Evolutionary conservation across 2,888 invertebrate genomes (phyloP).

Genomic region (Aphidius colemani): DNA sequence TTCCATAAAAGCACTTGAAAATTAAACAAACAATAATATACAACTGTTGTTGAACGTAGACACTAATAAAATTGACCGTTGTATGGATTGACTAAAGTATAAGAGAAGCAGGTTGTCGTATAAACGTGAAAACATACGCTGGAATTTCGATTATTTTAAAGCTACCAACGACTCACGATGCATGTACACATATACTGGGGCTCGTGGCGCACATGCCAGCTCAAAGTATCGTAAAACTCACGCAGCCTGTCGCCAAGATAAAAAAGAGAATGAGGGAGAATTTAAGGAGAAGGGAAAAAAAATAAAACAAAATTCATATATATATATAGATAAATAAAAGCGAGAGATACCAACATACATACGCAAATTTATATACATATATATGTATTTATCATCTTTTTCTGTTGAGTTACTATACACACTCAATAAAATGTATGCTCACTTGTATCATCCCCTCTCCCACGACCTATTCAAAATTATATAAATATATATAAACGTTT

Average conservation of each 20-base stretch:
- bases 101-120: slow-evolving; percentile 33
- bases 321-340: neutral
- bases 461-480: neutral
- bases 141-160: slow-evolving; percentile 37
- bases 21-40: too few species aligned
- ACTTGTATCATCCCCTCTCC: too few species aligned
- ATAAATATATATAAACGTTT: neutral
- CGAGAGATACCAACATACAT: neutral
- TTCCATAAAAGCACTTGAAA: too few species aligned
- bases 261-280: slow-evolving; percentile 3
- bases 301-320: too few species aligned
- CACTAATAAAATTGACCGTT: neutral
- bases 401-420: too few species aligned
- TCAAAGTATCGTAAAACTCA: slow-evolving; percentile 1
- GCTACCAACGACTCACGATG: slow-evolving; percentile 35
- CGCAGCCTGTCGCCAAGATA: neutral
- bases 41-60: neutral
- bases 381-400: too few species aligned
- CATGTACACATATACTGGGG: slow-evolving; percentile 26
- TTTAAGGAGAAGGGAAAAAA: neutral
- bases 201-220: slow-evolving; percentile 29
- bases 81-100: neutral
- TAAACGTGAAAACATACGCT: slow-evolving; percentile 18
- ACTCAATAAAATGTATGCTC: too few species aligned
- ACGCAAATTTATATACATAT: too few species aligned